Conservation (phyloP, 2,113 vertebrate species). For the Loxodonta africana region DNA sequence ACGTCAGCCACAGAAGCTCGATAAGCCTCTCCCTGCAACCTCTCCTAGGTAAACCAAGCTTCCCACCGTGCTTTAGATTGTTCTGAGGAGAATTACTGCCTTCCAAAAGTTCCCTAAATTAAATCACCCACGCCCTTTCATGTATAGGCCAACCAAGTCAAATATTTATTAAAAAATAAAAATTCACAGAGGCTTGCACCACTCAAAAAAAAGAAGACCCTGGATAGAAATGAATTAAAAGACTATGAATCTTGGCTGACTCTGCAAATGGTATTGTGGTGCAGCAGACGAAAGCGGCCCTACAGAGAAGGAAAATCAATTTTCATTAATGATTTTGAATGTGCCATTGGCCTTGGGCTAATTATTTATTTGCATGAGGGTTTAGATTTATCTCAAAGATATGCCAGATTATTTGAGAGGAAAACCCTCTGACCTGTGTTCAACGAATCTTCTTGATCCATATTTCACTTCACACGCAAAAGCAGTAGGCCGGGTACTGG, state of each 20-base stretch:
- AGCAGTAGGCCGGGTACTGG: not conserved
- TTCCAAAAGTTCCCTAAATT: slow-evolving; percentile 55
- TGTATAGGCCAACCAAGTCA: not conserved
- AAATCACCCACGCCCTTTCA: slow-evolving; percentile 70
- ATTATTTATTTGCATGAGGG: slow-evolving; percentile 80
- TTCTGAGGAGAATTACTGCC: not conserved
- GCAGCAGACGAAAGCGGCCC: slow-evolving; percentile 7
- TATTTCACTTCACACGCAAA: slow-evolving; percentile 66
- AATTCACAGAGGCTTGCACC: not conserved
- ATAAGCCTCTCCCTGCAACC: not conserved
- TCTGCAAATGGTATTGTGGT: slow-evolving; percentile 36
- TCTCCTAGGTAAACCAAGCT: slow-evolving; percentile 70
- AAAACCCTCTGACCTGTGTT: slow-evolving; percentile 75
- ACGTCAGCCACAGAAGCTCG: slow-evolving; percentile 47
- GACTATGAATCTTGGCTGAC: not conserved
- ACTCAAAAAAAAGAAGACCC: slow-evolving; percentile 28
- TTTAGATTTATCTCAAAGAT: slow-evolving; percentile 79
- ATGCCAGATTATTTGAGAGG: slow-evolving; percentile 77
- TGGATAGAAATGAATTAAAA: slow-evolving; percentile 12
- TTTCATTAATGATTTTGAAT: slow-evolving; percentile 76
- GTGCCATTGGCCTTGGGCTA: slow-evolving; percentile 75
- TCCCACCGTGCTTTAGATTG: slow-evolving; percentile 55
- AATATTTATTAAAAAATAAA: slow-evolving; percentile 25
- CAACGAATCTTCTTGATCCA: slow-evolving; percentile 63
- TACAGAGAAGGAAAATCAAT: slow-evolving; percentile 76